Evolutionary conservation across 2,113 vertebrate species (phyloP).

Genomic region (Grantiella picta): DNA sequence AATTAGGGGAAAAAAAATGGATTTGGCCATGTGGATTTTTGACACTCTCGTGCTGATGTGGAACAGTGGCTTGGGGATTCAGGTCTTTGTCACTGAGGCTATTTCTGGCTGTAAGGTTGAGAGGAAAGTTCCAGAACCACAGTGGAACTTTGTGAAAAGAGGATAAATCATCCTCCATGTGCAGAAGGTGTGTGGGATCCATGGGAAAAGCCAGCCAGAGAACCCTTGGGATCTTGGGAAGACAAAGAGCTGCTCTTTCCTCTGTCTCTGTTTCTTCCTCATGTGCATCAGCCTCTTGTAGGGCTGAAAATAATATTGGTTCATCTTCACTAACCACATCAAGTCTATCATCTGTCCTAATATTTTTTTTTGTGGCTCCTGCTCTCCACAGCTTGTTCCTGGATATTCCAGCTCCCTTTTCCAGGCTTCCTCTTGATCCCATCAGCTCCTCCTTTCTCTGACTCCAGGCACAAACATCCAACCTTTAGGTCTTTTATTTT

Average conservation of each 20-base stretch:
- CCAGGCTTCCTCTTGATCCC: not conserved
- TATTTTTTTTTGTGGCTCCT: not conserved
- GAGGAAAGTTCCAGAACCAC: not conserved
- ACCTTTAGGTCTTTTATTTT: not conserved
- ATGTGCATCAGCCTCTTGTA: not conserved
- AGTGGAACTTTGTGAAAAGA: not conserved
- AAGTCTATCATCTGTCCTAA: not conserved
- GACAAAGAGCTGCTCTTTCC: not conserved
- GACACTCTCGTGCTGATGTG: accelerated
- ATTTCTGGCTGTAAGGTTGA: not conserved
- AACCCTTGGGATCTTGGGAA: not conserved
- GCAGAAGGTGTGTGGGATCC: not conserved
- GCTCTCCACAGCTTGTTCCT: not conserved
- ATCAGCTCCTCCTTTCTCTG: not conserved
- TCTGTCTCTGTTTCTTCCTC: not conserved
- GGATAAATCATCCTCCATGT: accelerated
- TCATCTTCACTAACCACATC: not conserved
- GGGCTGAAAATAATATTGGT: not conserved
- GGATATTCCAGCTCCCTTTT: not conserved
- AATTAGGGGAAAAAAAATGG: accelerated
- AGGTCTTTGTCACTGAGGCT: not conserved
- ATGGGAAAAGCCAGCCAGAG: not conserved
- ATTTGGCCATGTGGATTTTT: not conserved
- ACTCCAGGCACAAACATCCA: not conserved
- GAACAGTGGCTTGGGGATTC: not conserved